Conservation (phyloP, 2,888 invertebrate genomes). For the Zygaena filipendulae region DNA sequence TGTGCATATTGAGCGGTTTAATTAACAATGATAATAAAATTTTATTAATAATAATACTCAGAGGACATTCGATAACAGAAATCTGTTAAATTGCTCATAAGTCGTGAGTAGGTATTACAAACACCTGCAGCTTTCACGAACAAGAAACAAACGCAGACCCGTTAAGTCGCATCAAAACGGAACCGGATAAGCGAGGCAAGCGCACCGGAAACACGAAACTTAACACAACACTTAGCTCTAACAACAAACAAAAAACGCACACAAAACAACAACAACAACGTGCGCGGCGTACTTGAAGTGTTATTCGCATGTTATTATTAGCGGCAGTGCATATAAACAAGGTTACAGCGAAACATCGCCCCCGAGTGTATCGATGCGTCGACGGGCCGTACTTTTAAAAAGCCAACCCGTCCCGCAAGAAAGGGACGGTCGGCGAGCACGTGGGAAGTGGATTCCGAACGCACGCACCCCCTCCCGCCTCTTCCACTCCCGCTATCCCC, state of each 20-base stretch:
- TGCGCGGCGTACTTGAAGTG: slow-evolving; percentile 42
- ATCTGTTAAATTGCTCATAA: too few relatives aligned
- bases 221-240: slow-evolving; percentile 30
- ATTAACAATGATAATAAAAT: too few relatives aligned
- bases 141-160: too few relatives aligned
- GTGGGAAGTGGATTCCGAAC: slow-evolving; percentile 67
- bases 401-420: slow-evolving; percentile 63
- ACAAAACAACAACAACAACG: too few relatives aligned
- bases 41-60: too few relatives aligned
- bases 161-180: too few relatives aligned
- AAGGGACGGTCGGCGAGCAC: slow-evolving; percentile 58
- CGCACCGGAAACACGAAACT: slow-evolving; percentile 39
- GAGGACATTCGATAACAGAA: too few relatives aligned
- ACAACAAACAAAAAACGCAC: slow-evolving; percentile 35
- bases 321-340: slow-evolving; percentile 62
- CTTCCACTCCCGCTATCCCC: slow-evolving; percentile 23
- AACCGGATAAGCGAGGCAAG: slow-evolving; percentile 30
- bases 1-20: too few relatives aligned
- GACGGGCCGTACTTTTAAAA: slow-evolving; percentile 56
- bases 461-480: slow-evolving; percentile 56
- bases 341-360: slow-evolving; percentile 54
- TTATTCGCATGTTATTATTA: slow-evolving; percentile 60
- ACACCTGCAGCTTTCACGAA: too few relatives aligned
- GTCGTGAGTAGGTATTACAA: too few relatives aligned
- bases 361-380: slow-evolving; percentile 59